Base-by-base conservation (phyloP, 2,888 invertebrate species). In the Atherix ibis region DNA sequence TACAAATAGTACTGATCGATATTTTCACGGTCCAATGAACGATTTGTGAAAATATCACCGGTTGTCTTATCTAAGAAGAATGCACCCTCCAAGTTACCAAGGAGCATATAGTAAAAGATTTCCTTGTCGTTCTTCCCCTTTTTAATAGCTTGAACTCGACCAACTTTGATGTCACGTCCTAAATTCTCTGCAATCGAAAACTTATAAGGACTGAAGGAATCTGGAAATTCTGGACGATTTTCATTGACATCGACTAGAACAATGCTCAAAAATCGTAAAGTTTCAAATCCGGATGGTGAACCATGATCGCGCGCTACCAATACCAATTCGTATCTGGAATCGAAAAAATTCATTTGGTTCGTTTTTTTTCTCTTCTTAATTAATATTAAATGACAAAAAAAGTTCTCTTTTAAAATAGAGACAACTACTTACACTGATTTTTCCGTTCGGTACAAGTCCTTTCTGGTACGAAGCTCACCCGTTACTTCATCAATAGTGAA, bases 251-350 rank as follows among this genome's bases (percentile, higher is more conserved):
- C 85, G 8, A 77, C 74, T 26, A 88, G 62, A 19, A 77, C 65
- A 27, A 89, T 72, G 0, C 75, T 77, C 29, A 89, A 62, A 34
- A 82, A 70, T 1, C 78, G 72, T 4, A 83, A 61, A 2, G 76
- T 77, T 57, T 88, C 85, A 48, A 80, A 83, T 47, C 76, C 73
- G 2, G 76, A 74, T 0, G 87, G 87, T 15, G 70, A 73, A 2
- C 88, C 88, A 46, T 84, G 78, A 62, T 88, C 88, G 28, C 75
- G 70, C 0, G 87, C 88, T 4, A 78, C 84, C 45, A 88, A 65
- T 12, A 81, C 75, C 34, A 88, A 59, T 74, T 84, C 57, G 39
- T 54, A 62, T 38, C 36, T 36, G 26, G 22, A 22, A 22, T n/a
- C n/a, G n/a, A 24, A 19, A 29, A 9, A 19, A 3, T 15, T n/a